Evolutionary conservation across 2,113 vertebrate genomes (phyloP), one percentile per base, ranked within the genome.

Genomic region (Ceratotherium simum): DNA sequence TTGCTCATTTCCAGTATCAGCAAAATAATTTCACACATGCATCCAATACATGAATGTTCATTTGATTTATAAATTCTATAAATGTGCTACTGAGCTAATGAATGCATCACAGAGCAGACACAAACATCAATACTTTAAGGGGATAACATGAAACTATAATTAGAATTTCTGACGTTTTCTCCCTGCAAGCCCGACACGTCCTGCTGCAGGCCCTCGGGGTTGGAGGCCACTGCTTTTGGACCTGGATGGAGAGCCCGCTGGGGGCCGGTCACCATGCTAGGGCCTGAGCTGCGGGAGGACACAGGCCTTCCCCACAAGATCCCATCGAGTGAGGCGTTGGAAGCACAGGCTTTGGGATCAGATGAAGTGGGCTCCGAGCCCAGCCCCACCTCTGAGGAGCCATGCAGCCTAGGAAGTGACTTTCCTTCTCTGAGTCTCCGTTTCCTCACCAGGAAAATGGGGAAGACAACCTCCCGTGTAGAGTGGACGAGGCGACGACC

Each of bases 311-410:
- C n/a, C 36, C 1, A 20, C 14, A 39, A 75, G 62, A 70, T 11
- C 23, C 84, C 42, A 11, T 3, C 0, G 1, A 81, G 84, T 4
- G 8, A 78, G 54, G 42, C 0, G 0, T n/a, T 2, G 25, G 33
- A 31, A 64, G 51, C 31, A 2, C 31, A 31, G 81, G 20, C 23
- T 83, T 42, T 33, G 39, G 54, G 73, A 62, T 31, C 86, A 79
- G 36, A 69, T 0, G 25, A 17, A 36, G 46, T 8, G 3, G n/a
- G 1, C 54, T 58, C 51, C 1, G 33, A 70, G 33, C 56, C n/a
- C 54, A 51, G 17, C 81, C 51, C 46, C 7, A 8, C 46, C n/a
- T 48, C 69, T 29, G 21, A 93, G 81, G 21, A 78, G 75, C 36
- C 5, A 0, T 3, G 27, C 33, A 51, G 91, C 58, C 67, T 54